Conservation (phyloP, 2,797 vertebrate genomes). For the Adelosebastes latens region DNA sequence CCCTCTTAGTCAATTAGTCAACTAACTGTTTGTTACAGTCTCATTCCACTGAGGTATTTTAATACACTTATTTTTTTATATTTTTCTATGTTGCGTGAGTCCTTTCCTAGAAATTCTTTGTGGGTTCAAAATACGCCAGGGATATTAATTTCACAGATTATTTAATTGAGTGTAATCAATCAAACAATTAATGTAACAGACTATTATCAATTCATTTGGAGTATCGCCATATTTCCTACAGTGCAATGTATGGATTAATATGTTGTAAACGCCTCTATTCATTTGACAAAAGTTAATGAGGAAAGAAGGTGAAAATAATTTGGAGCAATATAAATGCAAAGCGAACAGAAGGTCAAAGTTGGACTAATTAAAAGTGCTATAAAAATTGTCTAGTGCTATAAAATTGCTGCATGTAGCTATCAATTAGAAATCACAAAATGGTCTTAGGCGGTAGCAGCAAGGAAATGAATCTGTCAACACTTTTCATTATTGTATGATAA, state of each 20-base stretch:
- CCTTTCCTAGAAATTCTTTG: neutral
- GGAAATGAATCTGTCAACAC: slow-evolving; percentile 82
- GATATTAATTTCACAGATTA: slow-evolving; percentile 27
- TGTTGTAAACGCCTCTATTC: slow-evolving; percentile 62
- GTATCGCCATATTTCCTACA: slow-evolving; percentile 30
- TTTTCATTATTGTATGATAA: slow-evolving; percentile 76
- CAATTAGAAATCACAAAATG: slow-evolving; percentile 80
- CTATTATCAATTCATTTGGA: slow-evolving; percentile 39
- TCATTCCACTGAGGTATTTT: slow-evolving; percentile 49
- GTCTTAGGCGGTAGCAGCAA: slow-evolving; percentile 63
- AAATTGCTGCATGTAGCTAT: slow-evolving; percentile 76
- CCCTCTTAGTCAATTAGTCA: slow-evolving; percentile 73
- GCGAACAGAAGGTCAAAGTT: slow-evolving; percentile 81
- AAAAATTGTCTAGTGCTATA: slow-evolving; percentile 71
- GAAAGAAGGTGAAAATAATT: slow-evolving; percentile 79
- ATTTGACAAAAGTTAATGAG: slow-evolving; percentile 76
- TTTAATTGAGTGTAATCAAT: slow-evolving; percentile 56
- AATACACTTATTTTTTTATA: slow-evolving; percentile 26
- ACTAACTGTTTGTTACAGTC: slow-evolving; percentile 67
- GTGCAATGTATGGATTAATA: slow-evolving; percentile 59
- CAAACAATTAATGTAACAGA: slow-evolving; percentile 39
- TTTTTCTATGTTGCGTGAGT: neutral
- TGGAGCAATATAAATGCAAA: slow-evolving; percentile 82
- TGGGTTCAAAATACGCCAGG: slow-evolving; percentile 1
- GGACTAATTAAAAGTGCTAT: slow-evolving; percentile 81